These are phyloP conservation scores for Hemicentrotus pulcherrimus DNA, from an alignment of 35 echinoderm and acorn worm genomes.

Conservation along the genomic window DNA sequence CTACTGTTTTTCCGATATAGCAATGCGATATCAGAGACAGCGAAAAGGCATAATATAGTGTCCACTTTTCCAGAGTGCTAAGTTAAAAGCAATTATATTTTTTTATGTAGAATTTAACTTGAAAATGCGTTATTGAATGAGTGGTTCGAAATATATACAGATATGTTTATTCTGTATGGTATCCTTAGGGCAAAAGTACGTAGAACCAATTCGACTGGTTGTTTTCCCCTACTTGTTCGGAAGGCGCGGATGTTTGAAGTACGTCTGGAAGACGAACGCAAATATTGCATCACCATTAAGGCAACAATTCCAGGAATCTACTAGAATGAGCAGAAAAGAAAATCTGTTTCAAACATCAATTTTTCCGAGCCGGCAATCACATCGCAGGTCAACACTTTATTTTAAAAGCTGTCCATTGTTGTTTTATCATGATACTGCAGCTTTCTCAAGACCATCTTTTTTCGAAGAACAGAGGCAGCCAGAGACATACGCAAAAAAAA, in stretches of 20 bases:
- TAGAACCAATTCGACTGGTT: background rate
- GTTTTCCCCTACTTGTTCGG: background rate
- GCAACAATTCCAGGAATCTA: background rate
- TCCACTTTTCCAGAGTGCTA: background rate
- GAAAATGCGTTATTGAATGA: background rate
- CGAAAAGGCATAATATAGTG: background rate
- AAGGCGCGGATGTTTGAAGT: background rate
- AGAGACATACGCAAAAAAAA: too few species aligned
- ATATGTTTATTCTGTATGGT: background rate
- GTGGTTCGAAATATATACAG: too few species aligned
- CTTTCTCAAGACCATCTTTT: too few species aligned
- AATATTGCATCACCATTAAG: background rate
- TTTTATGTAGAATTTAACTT: background rate
- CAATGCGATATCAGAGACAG: background rate
- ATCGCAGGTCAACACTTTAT: too few species aligned
- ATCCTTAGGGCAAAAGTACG: background rate
- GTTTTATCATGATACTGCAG: too few species aligned
- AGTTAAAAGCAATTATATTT: background rate
- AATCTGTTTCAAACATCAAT: too few species aligned
- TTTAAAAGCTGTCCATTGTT: too few species aligned
- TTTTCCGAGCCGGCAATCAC: too few species aligned
- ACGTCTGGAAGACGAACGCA: background rate
- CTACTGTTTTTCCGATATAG: background rate
- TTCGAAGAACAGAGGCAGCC: too few species aligned
- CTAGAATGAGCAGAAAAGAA: background rate